A percentile compares a stretch with the other conserved stretches of the same genome.
phyloP scores from a whole-genome alignment of 2,888 invertebrate genomes.

The Drosophila maculinotata region DNA sequence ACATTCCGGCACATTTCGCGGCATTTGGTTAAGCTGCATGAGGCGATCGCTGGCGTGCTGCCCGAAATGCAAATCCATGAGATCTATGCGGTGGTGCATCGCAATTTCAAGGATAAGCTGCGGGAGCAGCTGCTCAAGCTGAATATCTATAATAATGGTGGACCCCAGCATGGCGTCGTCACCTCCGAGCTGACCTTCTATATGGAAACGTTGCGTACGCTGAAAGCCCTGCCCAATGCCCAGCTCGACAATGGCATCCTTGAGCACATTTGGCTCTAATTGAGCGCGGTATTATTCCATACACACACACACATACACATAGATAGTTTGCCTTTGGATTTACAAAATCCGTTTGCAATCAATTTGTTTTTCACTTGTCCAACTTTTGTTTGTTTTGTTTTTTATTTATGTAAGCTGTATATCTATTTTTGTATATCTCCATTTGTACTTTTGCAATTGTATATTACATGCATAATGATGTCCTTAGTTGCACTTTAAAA shows the following conservation, averaged over 20 bases:
- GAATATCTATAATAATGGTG: conserved; percentile 97
- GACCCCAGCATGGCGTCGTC: conserved; percentile 97
- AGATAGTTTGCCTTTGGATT: conserved; percentile 26
- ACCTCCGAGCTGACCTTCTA: conserved; percentile 96
- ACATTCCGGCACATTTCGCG: conserved; percentile 94
- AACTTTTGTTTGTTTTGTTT: conserved; percentile 14
- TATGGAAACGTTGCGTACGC: conserved; percentile 92
- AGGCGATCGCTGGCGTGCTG: conserved; percentile 94
- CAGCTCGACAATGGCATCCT: conserved; percentile 90
- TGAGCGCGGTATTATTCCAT: conserved; percentile 56
- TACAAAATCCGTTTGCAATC: conserved; percentile 27
- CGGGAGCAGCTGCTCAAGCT: conserved; percentile 93
- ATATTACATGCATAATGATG: conserved; percentile 18
- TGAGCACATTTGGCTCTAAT: conserved; percentile 91
- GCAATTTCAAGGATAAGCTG: conserved; percentile 94
- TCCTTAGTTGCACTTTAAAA: not conserved
- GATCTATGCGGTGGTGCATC: conserved; percentile 92
- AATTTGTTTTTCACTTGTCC: not conserved
- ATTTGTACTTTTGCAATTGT: conserved; percentile 27
- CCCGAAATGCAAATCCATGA: conserved; percentile 91
- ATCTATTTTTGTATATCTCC: conserved; percentile 19
- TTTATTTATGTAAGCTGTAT: conserved; percentile 38
- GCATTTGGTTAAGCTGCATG: conserved; percentile 95
- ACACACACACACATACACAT: too few species aligned
- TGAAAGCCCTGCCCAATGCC: conserved; percentile 91